Percentiles rank a stretch among this genome's conserved stretches.
These are phyloP conservation scores for Piaya cayana DNA, from an alignment of 2,113 vertebrate species.

Conservation along the genomic window DNA sequence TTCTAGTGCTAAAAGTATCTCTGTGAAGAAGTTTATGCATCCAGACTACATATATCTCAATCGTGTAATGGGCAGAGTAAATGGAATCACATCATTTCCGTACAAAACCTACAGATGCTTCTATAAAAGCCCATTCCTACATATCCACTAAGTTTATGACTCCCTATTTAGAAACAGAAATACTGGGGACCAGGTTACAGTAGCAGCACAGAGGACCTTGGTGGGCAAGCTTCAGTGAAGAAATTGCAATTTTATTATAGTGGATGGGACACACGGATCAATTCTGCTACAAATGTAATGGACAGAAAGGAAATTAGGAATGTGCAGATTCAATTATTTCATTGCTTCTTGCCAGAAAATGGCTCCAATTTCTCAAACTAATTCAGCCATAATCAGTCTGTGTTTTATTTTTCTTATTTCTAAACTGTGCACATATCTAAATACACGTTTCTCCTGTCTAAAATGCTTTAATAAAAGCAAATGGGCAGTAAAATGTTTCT, in stretches of 20 bases:
- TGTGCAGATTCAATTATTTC: not conserved
- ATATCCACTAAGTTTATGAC: not conserved
- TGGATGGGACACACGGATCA: not conserved
- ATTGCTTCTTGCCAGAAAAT: not conserved
- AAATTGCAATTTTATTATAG: not conserved
- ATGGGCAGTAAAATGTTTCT: not conserved
- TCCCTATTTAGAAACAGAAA: not conserved
- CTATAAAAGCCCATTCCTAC: not conserved
- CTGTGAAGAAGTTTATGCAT: not conserved
- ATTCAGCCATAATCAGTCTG: not conserved
- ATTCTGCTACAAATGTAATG: not conserved
- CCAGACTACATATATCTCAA: too few species aligned
- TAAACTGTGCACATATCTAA: not conserved
- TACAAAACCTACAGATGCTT: not conserved
- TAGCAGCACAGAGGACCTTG: rapidly evolving
- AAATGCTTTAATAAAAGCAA: not conserved
- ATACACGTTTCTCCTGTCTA: not conserved
- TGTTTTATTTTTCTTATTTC: not conserved
- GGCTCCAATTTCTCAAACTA: not conserved
- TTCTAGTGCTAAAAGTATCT: not conserved
- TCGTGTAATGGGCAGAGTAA: not conserved
- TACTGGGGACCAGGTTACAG: not conserved
- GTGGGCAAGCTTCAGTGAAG: rapidly evolving
- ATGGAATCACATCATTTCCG: not conserved
- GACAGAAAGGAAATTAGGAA: not conserved